Percentiles rank a stretch among this genome's conserved stretches.
Evolutionary conservation across 2,888 invertebrate genomes (phyloP).

Genomic region (Cheilosia vernalis): DNA sequence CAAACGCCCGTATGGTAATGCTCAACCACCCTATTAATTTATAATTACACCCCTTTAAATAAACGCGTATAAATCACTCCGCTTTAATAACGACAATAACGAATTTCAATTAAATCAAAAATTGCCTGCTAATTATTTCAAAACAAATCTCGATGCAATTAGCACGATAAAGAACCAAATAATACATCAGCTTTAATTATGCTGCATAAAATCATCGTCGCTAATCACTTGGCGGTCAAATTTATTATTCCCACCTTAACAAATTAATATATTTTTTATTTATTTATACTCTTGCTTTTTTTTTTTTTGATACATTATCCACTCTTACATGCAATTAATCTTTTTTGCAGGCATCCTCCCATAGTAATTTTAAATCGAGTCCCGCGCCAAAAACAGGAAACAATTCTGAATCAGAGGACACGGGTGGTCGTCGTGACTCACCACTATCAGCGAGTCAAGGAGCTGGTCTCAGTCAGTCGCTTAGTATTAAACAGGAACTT

Average conservation of each 20-base stretch:
- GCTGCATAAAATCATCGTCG: constrained; percentile 13
- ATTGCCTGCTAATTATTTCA: constrained; percentile 43
- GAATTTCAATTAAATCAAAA: constrained; percentile 50
- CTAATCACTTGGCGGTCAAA: constrained; percentile 20
- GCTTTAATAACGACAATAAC: constrained; percentile 44
- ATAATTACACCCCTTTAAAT: constrained; percentile 42
- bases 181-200: constrained; percentile 29
- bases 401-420: constrained; percentile 84
- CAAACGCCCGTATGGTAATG: background rate
- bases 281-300: too few relatives aligned
- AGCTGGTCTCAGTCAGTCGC: constrained; percentile 82
- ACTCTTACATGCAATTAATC: constrained; percentile 5
- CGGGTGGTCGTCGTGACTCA: constrained; percentile 82
- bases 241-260: background rate
- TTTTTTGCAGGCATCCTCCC: constrained; percentile 85
- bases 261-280: too few relatives aligned
- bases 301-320: background rate
- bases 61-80: constrained; percentile 1
- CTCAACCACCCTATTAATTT: constrained; percentile 46
- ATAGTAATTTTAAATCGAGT: constrained; percentile 88
- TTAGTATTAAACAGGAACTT: constrained; percentile 84
- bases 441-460: constrained; percentile 82
- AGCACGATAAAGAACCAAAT: constrained; percentile 40
- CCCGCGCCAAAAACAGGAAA: constrained; percentile 87
- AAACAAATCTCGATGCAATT: constrained; percentile 57